phyloP scores from a whole-genome alignment of 2,888 invertebrate genomes.

The Drosophila demipolita region DNA sequence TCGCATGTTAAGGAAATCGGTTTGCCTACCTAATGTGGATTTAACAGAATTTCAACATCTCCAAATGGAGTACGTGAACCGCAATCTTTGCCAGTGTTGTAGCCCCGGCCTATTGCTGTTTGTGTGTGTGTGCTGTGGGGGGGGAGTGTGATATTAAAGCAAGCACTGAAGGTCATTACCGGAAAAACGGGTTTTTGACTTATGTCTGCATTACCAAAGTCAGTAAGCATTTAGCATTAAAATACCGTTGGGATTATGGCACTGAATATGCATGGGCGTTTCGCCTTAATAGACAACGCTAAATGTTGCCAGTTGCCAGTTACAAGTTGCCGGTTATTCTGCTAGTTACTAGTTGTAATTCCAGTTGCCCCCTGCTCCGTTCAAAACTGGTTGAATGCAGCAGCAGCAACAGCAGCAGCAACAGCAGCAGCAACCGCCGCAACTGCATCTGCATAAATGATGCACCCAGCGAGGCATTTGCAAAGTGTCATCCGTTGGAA shows the following conservation, averaged over 20 bases:
- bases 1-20: conserved; percentile 62
- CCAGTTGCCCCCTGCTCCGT: conserved; percentile 37
- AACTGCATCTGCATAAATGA: conserved; percentile 74
- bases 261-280: conserved; percentile 79
- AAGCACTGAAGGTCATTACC: conserved; percentile 80
- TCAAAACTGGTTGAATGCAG: conserved; percentile 35
- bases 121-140: conserved; percentile 5
- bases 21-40: conserved; percentile 48
- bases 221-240: conserved; percentile 78
- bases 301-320: conserved; percentile 58
- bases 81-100: neutral
- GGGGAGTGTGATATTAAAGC: conserved; percentile 52
- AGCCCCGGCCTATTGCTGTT: conserved; percentile 18
- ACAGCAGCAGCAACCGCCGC: conserved; percentile 42
- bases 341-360: conserved; percentile 45
- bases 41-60: conserved; percentile 46
- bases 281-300: conserved; percentile 65
- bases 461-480: conserved; percentile 70
- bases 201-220: conserved; percentile 46
- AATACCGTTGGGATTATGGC: conserved; percentile 78
- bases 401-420: conserved; percentile 46
- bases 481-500: conserved; percentile 71
- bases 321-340: conserved; percentile 42
- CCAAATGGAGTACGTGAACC: conserved; percentile 44
- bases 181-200: conserved; percentile 75